phyloP scores from a whole-genome alignment of 1,140 invertebrate genomes.

The Parapsyche elsis region DNA sequence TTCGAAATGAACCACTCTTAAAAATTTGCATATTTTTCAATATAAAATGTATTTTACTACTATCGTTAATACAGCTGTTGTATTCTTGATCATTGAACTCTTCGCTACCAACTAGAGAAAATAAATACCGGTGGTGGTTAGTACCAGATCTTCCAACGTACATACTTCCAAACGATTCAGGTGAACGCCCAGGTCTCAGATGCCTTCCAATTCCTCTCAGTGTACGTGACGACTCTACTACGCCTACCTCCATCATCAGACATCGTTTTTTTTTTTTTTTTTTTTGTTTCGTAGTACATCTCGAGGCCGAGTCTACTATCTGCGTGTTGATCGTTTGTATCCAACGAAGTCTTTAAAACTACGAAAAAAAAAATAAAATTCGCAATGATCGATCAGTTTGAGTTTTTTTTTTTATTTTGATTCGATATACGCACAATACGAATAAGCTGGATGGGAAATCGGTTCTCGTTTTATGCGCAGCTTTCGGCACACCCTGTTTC shows the following conservation, averaged over 20 bases:
- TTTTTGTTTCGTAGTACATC: conserved; percentile 11
- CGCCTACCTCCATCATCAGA: conserved; percentile 23
- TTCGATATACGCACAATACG: not conserved
- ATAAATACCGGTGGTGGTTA: not conserved
- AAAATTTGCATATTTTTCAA: no score
- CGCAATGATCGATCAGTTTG: not conserved
- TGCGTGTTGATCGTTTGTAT: not conserved
- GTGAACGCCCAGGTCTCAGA: conserved; percentile 21
- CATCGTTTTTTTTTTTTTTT: not conserved
- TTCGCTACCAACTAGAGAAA: not conserved
- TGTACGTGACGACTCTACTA: conserved; percentile 26
- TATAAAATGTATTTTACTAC: not conserved
- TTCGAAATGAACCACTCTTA: no score
- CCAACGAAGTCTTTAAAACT: not conserved
- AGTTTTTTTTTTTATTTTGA: not conserved
- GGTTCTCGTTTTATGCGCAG: conserved; percentile 11
- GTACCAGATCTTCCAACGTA: not conserved
- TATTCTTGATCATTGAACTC: not conserved
- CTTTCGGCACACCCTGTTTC: conserved; percentile 25
- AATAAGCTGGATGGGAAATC: not conserved
- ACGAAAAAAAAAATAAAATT: not conserved
- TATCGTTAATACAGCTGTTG: conserved; percentile 9
- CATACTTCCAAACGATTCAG: conserved; percentile 7
- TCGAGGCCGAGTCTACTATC: conserved; percentile 7
- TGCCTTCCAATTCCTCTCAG: conserved; percentile 24